Percentiles rank a stretch among this genome's conserved stretches.
These are phyloP conservation scores for Siderastrea siderea DNA, from an alignment of 92 coral and sea anemone species.

Conservation along the genomic window DNA sequence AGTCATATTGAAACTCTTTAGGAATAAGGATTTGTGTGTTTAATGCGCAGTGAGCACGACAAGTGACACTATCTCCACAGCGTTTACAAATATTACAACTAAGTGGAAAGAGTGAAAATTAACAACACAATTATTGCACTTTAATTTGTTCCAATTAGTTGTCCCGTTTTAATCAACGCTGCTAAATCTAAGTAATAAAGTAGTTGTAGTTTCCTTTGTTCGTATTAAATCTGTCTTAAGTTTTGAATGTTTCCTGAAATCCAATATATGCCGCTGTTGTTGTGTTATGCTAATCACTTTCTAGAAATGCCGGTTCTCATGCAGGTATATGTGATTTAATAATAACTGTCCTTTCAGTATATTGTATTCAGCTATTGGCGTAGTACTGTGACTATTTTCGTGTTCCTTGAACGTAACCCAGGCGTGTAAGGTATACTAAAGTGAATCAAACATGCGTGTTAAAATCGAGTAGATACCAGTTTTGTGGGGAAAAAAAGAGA, in stretches of 20 bases:
- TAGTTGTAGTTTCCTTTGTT: constrained; percentile 4
- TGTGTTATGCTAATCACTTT: constrained; percentile 24
- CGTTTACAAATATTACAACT: background rate
- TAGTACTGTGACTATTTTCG: constrained; percentile 5
- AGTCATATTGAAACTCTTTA: constrained; percentile 25
- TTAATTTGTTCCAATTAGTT: constrained; percentile 9
- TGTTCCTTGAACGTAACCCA: background rate
- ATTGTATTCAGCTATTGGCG: constrained; percentile 3
- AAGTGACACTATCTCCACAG: background rate
- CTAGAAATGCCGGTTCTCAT: constrained; percentile 13
- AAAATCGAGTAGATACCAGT: no score
- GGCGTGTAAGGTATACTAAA: background rate
- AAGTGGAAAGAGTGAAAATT: background rate
- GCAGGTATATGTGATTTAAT: constrained; percentile 4
- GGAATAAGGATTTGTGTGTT: constrained; percentile 16
- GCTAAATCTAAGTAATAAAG: background rate
- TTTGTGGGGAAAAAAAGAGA: no score
- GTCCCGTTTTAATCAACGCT: background rate
- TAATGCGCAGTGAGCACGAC: background rate
- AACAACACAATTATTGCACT: background rate
- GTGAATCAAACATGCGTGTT: background rate
- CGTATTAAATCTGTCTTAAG: constrained; percentile 20
- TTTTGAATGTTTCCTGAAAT: background rate
- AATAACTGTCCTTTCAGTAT: background rate
- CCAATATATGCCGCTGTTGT: background rate